A percentile compares a stretch with the other conserved stretches of the same genome.
Evolutionary conservation across 1,140 invertebrate species (phyloP).

Genomic region (Leptestheria dahalacensis): DNA sequence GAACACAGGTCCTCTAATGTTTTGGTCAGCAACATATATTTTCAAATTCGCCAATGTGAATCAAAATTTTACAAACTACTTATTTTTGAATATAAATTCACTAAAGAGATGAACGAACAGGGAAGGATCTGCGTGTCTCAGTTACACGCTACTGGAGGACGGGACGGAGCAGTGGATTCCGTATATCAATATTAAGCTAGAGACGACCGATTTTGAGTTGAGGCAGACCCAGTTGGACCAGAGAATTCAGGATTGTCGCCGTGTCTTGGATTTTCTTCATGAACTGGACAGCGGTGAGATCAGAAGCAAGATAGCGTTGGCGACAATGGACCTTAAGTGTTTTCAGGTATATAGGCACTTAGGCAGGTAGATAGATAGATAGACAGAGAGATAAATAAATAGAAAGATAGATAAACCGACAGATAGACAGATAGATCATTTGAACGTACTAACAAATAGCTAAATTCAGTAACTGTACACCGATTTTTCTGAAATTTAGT

Average conservation of each 20-base stretch:
- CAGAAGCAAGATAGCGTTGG: conserved; percentile 34
- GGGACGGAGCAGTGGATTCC: conserved; percentile 9
- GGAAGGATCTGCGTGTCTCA: conserved; percentile 38
- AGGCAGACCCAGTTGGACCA: conserved; percentile 28
- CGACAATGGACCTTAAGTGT: conserved; percentile 22
- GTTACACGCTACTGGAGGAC: conserved; percentile 28
- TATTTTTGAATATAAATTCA: conserved; percentile 5
- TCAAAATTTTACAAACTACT: conserved; percentile 12
- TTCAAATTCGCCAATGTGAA: too few species aligned
- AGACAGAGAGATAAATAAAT: too few species aligned
- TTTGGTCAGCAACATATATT: too few species aligned
- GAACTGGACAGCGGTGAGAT: conserved; percentile 36
- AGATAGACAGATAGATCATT: too few species aligned
- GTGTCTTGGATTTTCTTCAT: conserved; percentile 36
- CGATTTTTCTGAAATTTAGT: too few species aligned
- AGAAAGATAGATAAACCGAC: too few species aligned
- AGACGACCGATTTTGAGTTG: conserved; percentile 7
- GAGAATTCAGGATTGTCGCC: conserved; percentile 36
- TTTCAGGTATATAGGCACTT: conserved; percentile 17
- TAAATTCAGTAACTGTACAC: too few species aligned
- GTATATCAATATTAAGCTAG: conserved; percentile 10
- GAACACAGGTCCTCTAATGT: conserved; percentile 55
- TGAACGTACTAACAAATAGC: too few species aligned
- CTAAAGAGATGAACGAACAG: conserved; percentile 28
- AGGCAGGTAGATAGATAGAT: too few species aligned